These are phyloP conservation scores for Hololepta plana DNA, from an alignment of 2,888 invertebrate genomes.

Conservation along the genomic window DNA sequence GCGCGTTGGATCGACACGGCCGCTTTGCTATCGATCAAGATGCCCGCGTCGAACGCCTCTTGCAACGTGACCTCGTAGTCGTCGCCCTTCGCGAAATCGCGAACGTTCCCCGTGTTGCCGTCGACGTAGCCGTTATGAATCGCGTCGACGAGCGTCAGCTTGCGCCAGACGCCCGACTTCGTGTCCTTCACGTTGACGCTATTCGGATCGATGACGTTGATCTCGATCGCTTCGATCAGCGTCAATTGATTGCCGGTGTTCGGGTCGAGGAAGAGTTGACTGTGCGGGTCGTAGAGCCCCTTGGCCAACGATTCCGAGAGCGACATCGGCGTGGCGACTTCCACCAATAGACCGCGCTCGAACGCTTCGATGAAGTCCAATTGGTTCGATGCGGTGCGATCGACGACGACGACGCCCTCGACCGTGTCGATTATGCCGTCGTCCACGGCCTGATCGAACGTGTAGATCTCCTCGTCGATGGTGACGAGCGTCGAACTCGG, in stretches of 20 bases:
- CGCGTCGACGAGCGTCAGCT: slow-evolving; percentile 61
- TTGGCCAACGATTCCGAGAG: slow-evolving; percentile 67
- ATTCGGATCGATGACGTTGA: slow-evolving; percentile 65
- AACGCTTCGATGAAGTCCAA: slow-evolving; percentile 73
- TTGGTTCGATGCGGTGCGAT: slow-evolving; percentile 34
- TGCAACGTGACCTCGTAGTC: slow-evolving; percentile 50
- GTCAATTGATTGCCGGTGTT: slow-evolving; percentile 59
- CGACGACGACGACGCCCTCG: slow-evolving; percentile 46
- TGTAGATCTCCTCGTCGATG: slow-evolving; percentile 60
- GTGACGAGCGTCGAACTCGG: slow-evolving; percentile 72
- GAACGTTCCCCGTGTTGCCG: slow-evolving; percentile 49
- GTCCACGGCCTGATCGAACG: slow-evolving; percentile 67
- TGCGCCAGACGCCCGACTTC: slow-evolving; percentile 55
- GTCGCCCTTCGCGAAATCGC: slow-evolving; percentile 42
- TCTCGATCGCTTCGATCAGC: slow-evolving; percentile 64
- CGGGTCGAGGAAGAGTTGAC: slow-evolving; percentile 71
- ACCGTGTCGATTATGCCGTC: slow-evolving; percentile 60
- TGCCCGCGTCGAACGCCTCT: slow-evolving; percentile 62
- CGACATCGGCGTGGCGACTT: slow-evolving; percentile 64
- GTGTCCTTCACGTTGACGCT: slow-evolving; percentile 70
- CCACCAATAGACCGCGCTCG: slow-evolving; percentile 64
- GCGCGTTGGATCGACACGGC: slow-evolving; percentile 70
- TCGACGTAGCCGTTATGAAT: slow-evolving; percentile 58
- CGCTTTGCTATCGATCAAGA: slow-evolving; percentile 64
- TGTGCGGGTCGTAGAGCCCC: slow-evolving; percentile 58